phyloP scores from a whole-genome alignment of 2,797 vertebrate species.

The Macrochelys suwanniensis region DNA sequence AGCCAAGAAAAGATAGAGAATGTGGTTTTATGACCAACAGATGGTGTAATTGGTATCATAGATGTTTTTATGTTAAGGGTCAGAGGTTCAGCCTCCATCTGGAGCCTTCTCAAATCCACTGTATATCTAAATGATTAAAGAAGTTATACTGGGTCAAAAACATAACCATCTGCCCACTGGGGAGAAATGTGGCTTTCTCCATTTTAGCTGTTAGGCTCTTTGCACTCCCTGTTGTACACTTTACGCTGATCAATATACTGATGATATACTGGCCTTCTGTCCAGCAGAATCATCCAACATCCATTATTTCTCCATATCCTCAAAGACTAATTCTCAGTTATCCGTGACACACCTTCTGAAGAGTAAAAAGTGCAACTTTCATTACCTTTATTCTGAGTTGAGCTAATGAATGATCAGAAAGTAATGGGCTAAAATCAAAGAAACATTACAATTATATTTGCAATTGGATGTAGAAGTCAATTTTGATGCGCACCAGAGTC shows the following conservation, averaged over 20 bases:
- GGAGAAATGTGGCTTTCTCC: slow-evolving; percentile 34
- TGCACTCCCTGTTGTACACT: slow-evolving; percentile 22
- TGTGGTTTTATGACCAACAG: slow-evolving; percentile 85
- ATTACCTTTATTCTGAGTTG: neutral
- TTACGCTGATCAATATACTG: neutral
- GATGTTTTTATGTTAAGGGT: slow-evolving; percentile 82
- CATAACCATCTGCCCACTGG: slow-evolving; percentile 69
- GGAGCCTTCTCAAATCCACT: slow-evolving; percentile 76
- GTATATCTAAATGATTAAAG: slow-evolving; percentile 74
- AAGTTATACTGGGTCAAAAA: slow-evolving; percentile 70
- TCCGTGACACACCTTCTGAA: neutral
- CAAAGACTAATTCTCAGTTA: neutral
- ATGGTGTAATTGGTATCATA: slow-evolving; percentile 83
- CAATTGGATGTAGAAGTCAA: neutral
- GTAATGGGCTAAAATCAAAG: neutral
- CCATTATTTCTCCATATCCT: neutral
- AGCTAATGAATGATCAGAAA: neutral
- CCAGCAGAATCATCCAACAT: slow-evolving; percentile 26
- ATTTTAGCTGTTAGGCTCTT: neutral
- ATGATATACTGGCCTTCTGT: neutral
- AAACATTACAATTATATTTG: neutral
- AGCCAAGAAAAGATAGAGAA: slow-evolving; percentile 83
- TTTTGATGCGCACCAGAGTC: neutral
- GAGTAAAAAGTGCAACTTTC: neutral
- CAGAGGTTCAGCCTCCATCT: slow-evolving; percentile 83